phyloP scores from a whole-genome alignment of 2,113 vertebrate genomes.

The Scolopax mira region DNA sequence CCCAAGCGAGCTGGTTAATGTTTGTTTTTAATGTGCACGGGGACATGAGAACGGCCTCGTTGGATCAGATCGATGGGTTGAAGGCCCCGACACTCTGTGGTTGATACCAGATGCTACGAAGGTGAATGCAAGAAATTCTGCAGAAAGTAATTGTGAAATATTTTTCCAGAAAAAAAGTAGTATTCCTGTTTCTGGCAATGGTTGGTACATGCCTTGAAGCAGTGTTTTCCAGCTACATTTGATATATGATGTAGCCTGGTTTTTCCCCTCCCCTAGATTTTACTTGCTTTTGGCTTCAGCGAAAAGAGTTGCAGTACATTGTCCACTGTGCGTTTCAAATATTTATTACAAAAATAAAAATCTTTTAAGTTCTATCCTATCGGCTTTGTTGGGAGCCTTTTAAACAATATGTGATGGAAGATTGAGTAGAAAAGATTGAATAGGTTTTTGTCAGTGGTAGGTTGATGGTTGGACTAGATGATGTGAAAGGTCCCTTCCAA shows the following conservation, averaged over 20 bases:
- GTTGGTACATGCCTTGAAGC: neutral
- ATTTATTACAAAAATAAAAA: neutral
- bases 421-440: no score
- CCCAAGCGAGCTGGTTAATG: neutral
- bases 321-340: neutral
- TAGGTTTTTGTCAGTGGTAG: no score
- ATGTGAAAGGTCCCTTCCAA: no score
- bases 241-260: fast-evolving
- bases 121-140: neutral
- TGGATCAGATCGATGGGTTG: neutral
- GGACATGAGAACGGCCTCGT: neutral
- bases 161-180: neutral
- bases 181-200: fast-evolving
- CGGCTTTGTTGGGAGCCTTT: neutral
- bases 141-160: neutral
- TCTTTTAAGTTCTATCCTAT: neutral
- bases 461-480: no score
- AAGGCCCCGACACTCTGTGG: neutral
- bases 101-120: neutral
- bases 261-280: neutral
- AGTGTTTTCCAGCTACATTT: neutral
- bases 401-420: neutral
- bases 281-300: neutral
- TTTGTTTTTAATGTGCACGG: neutral
- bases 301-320: neutral